Conservation (phyloP, 2,113 vertebrate genomes). For the Nannospalax galili region DNA sequence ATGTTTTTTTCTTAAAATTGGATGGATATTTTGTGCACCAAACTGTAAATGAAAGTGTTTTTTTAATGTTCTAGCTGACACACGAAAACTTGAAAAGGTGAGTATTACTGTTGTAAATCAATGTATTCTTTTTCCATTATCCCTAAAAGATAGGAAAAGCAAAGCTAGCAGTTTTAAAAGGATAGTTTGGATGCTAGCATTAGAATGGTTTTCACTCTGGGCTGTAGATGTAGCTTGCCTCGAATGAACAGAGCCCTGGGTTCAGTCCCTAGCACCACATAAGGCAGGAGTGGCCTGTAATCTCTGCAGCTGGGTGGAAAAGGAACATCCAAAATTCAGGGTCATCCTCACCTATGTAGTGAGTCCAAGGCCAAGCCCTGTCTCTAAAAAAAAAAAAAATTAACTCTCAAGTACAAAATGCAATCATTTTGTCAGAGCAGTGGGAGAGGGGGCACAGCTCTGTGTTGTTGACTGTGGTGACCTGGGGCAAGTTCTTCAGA, state of each 20-base stretch:
- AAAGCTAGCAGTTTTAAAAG: conserved; percentile 5
- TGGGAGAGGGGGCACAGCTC: neutral
- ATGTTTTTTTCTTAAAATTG: neutral
- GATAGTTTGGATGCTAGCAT: neutral
- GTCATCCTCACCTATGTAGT: neutral
- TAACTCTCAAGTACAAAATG: neutral
- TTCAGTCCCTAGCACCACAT: neutral
- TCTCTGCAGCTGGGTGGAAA: neutral
- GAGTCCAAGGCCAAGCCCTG: neutral
- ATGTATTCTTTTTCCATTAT: neutral
- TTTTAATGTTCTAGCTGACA: neutral
- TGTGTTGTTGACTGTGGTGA: neutral
- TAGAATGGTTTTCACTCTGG: conserved; percentile 8
- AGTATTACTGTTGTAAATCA: neutral
- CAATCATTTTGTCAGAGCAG: neutral
- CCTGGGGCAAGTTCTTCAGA: too few relatives aligned
- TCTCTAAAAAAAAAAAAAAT: neutral
- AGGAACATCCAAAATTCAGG: neutral
- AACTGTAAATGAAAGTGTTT: neutral
- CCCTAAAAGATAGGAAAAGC: neutral
- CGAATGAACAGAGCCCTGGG: neutral
- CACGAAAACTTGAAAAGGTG: neutral
- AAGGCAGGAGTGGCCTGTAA: neutral
- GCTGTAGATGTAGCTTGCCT: neutral
- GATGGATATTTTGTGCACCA: neutral